Base-by-base conservation (phyloP, 2,888 invertebrate genomes). In the Eumacrocentrus americanus region DNA sequence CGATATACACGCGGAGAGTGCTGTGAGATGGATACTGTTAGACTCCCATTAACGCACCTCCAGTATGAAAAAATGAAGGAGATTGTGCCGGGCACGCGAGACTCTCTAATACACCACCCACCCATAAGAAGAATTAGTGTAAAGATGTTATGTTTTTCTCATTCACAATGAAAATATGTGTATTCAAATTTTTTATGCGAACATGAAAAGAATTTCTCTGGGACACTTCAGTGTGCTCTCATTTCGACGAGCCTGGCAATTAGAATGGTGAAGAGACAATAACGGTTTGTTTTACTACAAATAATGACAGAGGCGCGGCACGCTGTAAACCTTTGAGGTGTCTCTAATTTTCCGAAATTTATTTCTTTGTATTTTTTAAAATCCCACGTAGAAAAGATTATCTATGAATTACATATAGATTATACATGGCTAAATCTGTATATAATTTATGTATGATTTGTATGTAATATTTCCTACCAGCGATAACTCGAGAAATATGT, bases 191-290 rank as follows among this genome's bases (percentile, higher is more conserved):
- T 11, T 14, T 11, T 38, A 12, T 16, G n/a, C 18, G 18, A 12
- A 40, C 20, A 42, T 42, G 37, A 18, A 35, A 35, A 25, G 53
- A 51, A 54, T 44, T 67, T 72, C 72, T 71, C 68, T 71, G 67
- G 70, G 68, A 71, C 71, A 72, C 65, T 67, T 67, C 62, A 64
- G 58, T 63, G 63, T 67, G 70, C 69, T 75, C 71, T 73, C 71
- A 73, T 73, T 75, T 72, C 71, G 70, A 71, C 75, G 73, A 74
- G 74, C 70, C 63, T 55, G 68, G 72, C 70, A 77, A 77, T 77
- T 77, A 77, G 71, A 70, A 68, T 67, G 59, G 62, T 73, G 68
- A 74, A 76, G 72, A 74, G 75, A 74, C 71, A 71, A 40, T n/a
- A 20, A 70, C 71, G 70, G 68, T 65, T 70, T 72, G 72, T 71